Base-by-base conservation (phyloP, 2,113 vertebrate genomes). In the Psilopsiagon aurifrons region DNA sequence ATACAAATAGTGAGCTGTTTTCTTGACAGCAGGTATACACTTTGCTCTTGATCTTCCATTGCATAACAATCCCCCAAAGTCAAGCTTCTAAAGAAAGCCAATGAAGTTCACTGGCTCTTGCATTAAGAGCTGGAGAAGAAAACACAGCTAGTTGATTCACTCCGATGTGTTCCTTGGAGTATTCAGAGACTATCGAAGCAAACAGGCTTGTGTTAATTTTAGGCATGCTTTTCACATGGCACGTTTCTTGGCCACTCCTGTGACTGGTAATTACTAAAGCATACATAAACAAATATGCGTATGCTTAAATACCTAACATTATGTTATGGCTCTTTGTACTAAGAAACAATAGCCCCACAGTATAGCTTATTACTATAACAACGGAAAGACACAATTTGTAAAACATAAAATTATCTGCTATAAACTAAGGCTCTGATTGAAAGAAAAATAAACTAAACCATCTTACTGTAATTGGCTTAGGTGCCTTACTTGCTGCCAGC, bases 371-470 rank as follows among this genome's bases (percentile, higher is more conserved):
- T 86, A 64, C 71, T 71, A 16, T 51, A 86, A 67, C 68, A 84
- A 55, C 13, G 9, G 85, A 92, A 93, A 81, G 68, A 94, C 68
- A 86, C 43, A 37, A 78, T 78, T 96, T 86, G 51, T 77, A 77
- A 94, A 94, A 71, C 60, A 55, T 33, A 49, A 94, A 69, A 87
- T 57, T 79, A 89, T 73, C 88, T 74, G 62, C 81, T 76, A 23
- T 71, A 82, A 95, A 92, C 83, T 92, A 71, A 90, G 43, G 49
- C 35, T 86, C 27, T 80, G 70, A 79, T 2, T 69, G 86, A 81
- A 93, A 93, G 74, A 85, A 93, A 94, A 86, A 92, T 86, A 79
- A 94, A 88, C 25, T 12, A 59, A 95, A 64, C 9, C 63, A 23
- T 86, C 37, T 20, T 37, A 39, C 24, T 35, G n/a, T 52, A 92